These are phyloP conservation scores for Patella ulyssiponensis DNA, from an alignment of 2,888 invertebrate species.

Conservation along the genomic window DNA sequence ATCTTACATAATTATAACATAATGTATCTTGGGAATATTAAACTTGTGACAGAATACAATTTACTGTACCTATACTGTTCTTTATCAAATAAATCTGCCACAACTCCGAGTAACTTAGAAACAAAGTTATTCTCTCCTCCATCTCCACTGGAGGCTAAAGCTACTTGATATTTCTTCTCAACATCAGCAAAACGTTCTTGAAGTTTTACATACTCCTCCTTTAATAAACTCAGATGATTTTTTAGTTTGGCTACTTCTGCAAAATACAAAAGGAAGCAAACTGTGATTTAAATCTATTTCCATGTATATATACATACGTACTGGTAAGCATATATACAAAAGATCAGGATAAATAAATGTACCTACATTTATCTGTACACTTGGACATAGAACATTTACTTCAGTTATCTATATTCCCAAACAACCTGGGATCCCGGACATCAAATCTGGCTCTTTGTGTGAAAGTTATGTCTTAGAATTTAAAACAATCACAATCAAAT, in stretches of 20 bases:
- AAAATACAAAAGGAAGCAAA: neutral
- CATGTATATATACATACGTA: neutral
- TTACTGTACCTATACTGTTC: conserved; percentile 74
- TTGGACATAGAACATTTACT: neutral
- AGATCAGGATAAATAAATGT: too few relatives aligned
- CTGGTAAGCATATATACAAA: neutral
- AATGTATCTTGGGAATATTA: too few relatives aligned
- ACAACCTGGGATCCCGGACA: too few relatives aligned
- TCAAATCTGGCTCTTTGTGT: too few relatives aligned
- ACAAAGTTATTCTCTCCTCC: conserved; percentile 81
- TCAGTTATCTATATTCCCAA: neutral
- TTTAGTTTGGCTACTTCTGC: conserved; percentile 77
- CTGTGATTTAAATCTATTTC: neutral
- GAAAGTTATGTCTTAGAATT: too few relatives aligned
- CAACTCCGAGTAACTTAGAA: conserved; percentile 84
- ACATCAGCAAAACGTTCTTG: conserved; percentile 86
- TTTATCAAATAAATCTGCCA: conserved; percentile 86
- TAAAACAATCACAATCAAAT: too few relatives aligned
- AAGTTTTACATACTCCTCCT: conserved; percentile 92
- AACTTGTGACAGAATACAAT: neutral
- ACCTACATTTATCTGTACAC: neutral
- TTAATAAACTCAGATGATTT: conserved; percentile 87
- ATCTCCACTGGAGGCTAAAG: conserved; percentile 77
- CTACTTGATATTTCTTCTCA: conserved; percentile 87
- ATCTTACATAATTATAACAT: too few relatives aligned